A percentile compares a stretch with the other conserved stretches of the same genome.
phyloP scores from a whole-genome alignment of 1,140 invertebrate genomes.

The Campodea augens region DNA sequence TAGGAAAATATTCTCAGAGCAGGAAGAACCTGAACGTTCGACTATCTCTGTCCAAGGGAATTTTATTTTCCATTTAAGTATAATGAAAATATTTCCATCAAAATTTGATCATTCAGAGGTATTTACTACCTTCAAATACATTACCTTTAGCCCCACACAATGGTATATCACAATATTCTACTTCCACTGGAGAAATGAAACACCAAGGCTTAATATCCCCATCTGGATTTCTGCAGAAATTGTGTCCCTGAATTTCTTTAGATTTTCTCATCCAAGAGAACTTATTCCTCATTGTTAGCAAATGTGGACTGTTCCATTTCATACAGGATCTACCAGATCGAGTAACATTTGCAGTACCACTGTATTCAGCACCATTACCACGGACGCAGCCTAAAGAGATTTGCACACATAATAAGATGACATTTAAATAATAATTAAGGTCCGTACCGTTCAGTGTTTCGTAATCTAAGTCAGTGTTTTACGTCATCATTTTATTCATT shows the following conservation, averaged over 20 bases:
- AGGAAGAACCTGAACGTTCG: no score
- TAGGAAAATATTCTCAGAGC: no score
- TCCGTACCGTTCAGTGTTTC: background rate
- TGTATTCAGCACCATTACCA: constrained; percentile 29
- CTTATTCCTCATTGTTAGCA: background rate
- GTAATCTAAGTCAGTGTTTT: no score
- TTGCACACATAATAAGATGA: background rate
- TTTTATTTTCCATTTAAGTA: no score
- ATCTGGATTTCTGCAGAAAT: constrained; percentile 33
- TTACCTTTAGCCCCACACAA: constrained; percentile 23
- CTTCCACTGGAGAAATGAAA: constrained; percentile 23
- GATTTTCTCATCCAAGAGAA: background rate
- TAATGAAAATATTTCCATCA: no score
- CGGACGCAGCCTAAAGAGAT: constrained; percentile 28
- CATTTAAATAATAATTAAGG: background rate
- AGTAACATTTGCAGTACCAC: constrained; percentile 30
- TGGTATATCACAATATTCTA: constrained; percentile 35
- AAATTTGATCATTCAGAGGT: no score
- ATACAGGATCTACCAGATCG: constrained; percentile 27
- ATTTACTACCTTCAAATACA: constrained; percentile 2
- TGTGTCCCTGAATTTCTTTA: constrained; percentile 25
- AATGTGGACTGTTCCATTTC: constrained; percentile 24
- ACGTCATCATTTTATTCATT: no score
- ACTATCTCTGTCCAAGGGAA: no score
- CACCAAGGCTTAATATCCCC: constrained; percentile 35